A percentile compares a stretch with the other conserved stretches of the same genome.
Conservation (phyloP, 1,140 invertebrate species). For the Hyles euphorbiae region DNA sequence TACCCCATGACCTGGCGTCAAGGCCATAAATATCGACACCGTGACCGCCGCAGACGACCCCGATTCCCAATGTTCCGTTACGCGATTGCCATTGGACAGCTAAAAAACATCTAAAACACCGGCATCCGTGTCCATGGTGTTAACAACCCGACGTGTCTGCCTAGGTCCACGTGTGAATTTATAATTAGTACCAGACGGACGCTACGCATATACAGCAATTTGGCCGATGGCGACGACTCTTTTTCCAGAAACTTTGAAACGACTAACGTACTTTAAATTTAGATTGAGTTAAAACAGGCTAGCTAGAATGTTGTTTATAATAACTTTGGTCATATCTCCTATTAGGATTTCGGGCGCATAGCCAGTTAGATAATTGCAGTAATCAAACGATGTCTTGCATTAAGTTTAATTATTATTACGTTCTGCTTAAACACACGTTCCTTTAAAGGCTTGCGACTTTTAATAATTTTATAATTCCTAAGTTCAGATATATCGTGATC, state of each 20-base stretch:
- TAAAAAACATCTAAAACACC: conserved; percentile 7
- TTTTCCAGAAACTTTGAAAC: conserved; percentile 6
- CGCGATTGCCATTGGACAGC: conserved; percentile 5
- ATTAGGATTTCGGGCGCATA: too few species aligned
- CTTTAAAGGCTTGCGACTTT: too few species aligned
- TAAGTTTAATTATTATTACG: too few species aligned
- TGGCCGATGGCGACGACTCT: conserved; percentile 10
- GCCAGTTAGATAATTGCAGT: too few species aligned
- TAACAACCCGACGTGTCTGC: conserved; percentile 25
- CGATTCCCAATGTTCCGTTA: conserved; percentile 7
- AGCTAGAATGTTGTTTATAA: neutral
- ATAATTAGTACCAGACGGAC: conserved; percentile 37
- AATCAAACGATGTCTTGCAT: too few species aligned
- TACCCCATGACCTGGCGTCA: too few species aligned
- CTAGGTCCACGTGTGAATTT: conserved; percentile 20
- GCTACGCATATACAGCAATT: conserved; percentile 13
- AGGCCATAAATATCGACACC: too few species aligned
- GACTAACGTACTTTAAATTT: conserved; percentile 10
- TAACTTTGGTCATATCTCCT: neutral
- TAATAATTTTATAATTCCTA: too few species aligned
- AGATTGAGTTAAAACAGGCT: conserved; percentile 16
- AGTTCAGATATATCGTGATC: too few species aligned
- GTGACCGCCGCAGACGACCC: neutral
- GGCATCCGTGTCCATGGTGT: conserved; percentile 15
- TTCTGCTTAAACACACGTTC: too few species aligned